phyloP scores from a whole-genome alignment of 2,797 vertebrate genomes.

The Pseudochirops cupreus region DNA sequence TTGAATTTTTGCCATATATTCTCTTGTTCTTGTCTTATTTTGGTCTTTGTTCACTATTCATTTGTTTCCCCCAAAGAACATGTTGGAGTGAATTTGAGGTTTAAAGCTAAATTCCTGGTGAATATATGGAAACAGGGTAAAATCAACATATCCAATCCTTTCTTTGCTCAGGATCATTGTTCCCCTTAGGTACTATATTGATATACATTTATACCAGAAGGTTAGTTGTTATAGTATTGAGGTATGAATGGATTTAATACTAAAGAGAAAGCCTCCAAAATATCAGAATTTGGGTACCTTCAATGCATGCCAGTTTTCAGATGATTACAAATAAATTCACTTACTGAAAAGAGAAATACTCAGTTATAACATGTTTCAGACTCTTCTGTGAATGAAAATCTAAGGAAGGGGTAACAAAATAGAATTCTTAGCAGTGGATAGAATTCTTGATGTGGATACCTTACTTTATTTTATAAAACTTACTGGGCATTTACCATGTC shows the following conservation, averaged over 20 bases:
- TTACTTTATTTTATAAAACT: neutral
- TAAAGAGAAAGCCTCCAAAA: neutral
- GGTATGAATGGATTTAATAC: neutral
- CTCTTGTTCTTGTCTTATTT: slow-evolving; percentile 28
- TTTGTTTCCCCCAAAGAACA: slow-evolving; percentile 46
- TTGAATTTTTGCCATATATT: slow-evolving; percentile 18
- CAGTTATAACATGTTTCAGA: neutral
- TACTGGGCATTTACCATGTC: neutral
- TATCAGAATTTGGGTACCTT: neutral
- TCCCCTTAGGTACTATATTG: slow-evolving; percentile 26
- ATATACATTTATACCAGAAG: slow-evolving; percentile 39
- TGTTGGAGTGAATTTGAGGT: slow-evolving; percentile 48
- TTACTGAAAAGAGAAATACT: neutral
- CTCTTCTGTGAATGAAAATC: neutral
- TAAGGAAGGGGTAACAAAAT: neutral
- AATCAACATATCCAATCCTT: neutral
- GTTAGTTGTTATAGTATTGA: slow-evolving; percentile 52
- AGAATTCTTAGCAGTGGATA: neutral
- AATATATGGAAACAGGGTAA: neutral
- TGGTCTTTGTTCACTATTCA: slow-evolving; percentile 38
- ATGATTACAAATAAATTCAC: neutral
- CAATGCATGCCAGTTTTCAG: neutral
- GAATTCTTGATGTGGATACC: neutral
- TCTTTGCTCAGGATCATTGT: slow-evolving; percentile 34
- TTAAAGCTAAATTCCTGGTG: slow-evolving; percentile 52